These are phyloP conservation scores for Pitangus sulphuratus DNA, from an alignment of 2,797 vertebrate species.

Conservation along the genomic window DNA sequence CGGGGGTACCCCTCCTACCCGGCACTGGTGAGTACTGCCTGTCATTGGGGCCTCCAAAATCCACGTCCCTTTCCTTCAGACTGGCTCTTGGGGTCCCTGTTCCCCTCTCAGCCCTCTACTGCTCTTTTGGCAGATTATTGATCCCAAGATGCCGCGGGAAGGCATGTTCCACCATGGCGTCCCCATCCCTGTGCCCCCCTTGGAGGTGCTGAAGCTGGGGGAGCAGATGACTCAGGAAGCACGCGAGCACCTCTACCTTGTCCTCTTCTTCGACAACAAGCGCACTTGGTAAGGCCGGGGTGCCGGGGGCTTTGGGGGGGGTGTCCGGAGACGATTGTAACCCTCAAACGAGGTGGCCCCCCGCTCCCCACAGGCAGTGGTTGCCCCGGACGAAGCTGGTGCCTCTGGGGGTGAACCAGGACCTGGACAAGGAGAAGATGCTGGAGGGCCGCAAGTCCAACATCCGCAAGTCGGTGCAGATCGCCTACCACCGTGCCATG, in stretches of 20 bases:
- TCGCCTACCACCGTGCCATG: slow-evolving; percentile 97
- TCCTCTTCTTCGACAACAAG: slow-evolving; percentile 99
- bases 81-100: fast-evolving
- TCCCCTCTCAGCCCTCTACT: neutral
- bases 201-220: slow-evolving; percentile 96
- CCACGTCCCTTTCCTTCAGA: neutral
- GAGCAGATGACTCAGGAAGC: slow-evolving; percentile 99
- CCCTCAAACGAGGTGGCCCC: slow-evolving; percentile 45
- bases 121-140: slow-evolving; percentile 88
- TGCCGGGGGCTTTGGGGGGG: neutral
- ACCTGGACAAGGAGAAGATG: slow-evolving; percentile 99
- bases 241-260: slow-evolving; percentile 96
- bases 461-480: slow-evolving; percentile 98
- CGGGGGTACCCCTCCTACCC: slow-evolving; percentile 98
- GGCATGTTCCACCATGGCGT: slow-evolving; percentile 97
- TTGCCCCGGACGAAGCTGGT: slow-evolving; percentile 96
- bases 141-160: slow-evolving; percentile 99
- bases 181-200: slow-evolving; percentile 96
- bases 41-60: fast-evolving
- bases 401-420: slow-evolving; percentile 96
- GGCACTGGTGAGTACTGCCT: slow-evolving; percentile 84
- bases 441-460: slow-evolving; percentile 97
- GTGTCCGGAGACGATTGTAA: slow-evolving; percentile 10
- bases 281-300: slow-evolving; percentile 90
- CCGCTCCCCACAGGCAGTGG: slow-evolving; percentile 88